Conservation (phyloP, 2,113 vertebrate genomes). For the Sturnira hondurensis region DNA sequence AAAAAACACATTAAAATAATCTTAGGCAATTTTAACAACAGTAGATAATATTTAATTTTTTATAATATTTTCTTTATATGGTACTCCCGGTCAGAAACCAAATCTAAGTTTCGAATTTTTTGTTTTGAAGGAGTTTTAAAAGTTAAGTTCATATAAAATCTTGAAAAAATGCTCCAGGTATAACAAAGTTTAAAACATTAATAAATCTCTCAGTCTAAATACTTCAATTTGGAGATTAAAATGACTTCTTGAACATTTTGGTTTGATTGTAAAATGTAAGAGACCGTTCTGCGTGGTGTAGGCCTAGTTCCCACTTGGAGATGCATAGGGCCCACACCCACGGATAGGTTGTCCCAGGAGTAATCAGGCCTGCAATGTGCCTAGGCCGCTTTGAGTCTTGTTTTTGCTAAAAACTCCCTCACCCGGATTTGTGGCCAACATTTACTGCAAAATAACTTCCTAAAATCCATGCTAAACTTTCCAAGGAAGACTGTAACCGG, state of each 20-base stretch:
- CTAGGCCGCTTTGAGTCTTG: too few relatives aligned
- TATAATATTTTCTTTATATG: not conserved
- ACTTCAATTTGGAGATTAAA: not conserved
- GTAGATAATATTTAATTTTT: not conserved
- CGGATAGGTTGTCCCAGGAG: too few relatives aligned
- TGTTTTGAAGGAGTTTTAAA: not conserved
- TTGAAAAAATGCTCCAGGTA: not conserved
- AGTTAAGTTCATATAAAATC: not conserved
- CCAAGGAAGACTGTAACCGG: too few relatives aligned
- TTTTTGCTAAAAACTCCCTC: too few relatives aligned
- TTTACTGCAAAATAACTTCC: too few relatives aligned
- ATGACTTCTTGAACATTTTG: not conserved
- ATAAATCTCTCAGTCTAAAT: not conserved
- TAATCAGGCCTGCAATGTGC: too few relatives aligned
- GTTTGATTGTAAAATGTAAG: not conserved
- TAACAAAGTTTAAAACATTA: constrained; percentile 12
- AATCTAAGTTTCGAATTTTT: not conserved
- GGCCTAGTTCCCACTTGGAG: too few relatives aligned
- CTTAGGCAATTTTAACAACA: not conserved
- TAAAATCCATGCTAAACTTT: too few relatives aligned
- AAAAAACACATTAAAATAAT: not conserved
- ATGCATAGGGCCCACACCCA: too few relatives aligned
- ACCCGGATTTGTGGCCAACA: too few relatives aligned
- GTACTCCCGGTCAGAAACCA: not conserved
- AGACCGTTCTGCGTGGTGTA: too few relatives aligned